phyloP scores from a whole-genome alignment of 2,797 vertebrate genomes.

The Heliangelus exortis region DNA sequence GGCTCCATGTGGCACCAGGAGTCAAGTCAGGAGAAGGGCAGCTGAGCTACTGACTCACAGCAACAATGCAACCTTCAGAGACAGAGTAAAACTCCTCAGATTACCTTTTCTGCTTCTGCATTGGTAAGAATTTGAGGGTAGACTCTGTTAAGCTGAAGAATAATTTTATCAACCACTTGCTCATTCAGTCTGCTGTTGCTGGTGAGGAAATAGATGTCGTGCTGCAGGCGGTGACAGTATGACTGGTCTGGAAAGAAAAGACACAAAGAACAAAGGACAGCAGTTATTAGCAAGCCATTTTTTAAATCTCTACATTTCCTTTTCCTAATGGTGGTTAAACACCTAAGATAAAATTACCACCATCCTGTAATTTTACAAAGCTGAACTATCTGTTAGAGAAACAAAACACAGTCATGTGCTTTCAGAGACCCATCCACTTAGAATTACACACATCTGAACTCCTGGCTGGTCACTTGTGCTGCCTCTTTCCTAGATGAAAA shows the following conservation, averaged over 20 bases:
- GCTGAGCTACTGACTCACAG: fast-evolving
- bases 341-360: neutral
- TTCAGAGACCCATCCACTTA: neutral
- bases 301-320: neutral
- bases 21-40: fast-evolving
- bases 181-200: conserved; percentile 86
- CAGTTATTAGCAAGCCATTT: neutral
- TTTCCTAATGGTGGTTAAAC: neutral
- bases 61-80: neutral
- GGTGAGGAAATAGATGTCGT: conserved; percentile 88
- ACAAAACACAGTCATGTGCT: neutral
- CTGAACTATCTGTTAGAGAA: neutral
- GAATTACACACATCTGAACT: neutral
- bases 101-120: conserved; percentile 93
- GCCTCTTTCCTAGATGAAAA: neutral
- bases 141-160: conserved; percentile 96
- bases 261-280: neutral
- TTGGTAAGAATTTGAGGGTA: conserved; percentile 96
- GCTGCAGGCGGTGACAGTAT: conserved; percentile 87
- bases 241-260: conserved; percentile 72
- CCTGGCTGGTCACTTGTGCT: neutral
- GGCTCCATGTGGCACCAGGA: neutral
- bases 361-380: neutral
- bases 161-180: conserved; percentile 91
- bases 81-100: neutral